These are phyloP conservation scores for Dorcus parallelipipedus DNA, from an alignment of 2,888 invertebrate species.

Conservation along the genomic window DNA sequence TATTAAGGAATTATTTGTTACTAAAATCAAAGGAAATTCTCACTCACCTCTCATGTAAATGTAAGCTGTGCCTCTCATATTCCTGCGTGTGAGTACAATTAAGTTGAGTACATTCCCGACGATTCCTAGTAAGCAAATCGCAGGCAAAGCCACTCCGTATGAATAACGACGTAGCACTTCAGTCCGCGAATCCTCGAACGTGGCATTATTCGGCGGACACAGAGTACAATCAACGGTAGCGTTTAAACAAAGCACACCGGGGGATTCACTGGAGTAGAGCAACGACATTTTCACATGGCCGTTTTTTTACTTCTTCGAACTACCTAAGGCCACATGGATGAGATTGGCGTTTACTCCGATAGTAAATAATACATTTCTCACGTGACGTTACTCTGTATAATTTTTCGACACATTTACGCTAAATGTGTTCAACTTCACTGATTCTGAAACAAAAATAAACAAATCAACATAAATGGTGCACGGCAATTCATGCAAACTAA, in stretches of 20 bases:
- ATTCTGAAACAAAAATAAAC: too few relatives aligned
- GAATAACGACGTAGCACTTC: constrained; percentile 58
- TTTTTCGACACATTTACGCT: too few relatives aligned
- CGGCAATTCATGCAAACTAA: too few relatives aligned
- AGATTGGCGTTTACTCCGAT: too few relatives aligned
- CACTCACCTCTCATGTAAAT: constrained; percentile 72
- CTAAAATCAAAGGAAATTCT: neutral
- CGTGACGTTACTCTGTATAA: too few relatives aligned
- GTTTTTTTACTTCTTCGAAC: neutral
- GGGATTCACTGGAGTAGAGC: constrained; percentile 46
- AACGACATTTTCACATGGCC: constrained; percentile 38
- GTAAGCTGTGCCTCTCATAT: constrained; percentile 77
- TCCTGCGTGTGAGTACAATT: constrained; percentile 70
- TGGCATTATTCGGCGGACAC: constrained; percentile 39
- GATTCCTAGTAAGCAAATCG: constrained; percentile 69
- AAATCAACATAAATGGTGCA: too few relatives aligned
- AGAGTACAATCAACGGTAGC: constrained; percentile 38
- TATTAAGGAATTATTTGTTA: too few relatives aligned
- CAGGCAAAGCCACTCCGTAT: constrained; percentile 65
- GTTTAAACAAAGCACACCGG: constrained; percentile 40
- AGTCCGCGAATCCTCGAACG: constrained; percentile 58
- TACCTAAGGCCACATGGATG: too few relatives aligned
- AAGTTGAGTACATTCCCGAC: constrained; percentile 76
- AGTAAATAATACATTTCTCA: too few relatives aligned
- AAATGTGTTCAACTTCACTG: too few relatives aligned